These are phyloP conservation scores for Nibea albiflora DNA, from an alignment of 2,113 vertebrate genomes.

Conservation along the genomic window DNA sequence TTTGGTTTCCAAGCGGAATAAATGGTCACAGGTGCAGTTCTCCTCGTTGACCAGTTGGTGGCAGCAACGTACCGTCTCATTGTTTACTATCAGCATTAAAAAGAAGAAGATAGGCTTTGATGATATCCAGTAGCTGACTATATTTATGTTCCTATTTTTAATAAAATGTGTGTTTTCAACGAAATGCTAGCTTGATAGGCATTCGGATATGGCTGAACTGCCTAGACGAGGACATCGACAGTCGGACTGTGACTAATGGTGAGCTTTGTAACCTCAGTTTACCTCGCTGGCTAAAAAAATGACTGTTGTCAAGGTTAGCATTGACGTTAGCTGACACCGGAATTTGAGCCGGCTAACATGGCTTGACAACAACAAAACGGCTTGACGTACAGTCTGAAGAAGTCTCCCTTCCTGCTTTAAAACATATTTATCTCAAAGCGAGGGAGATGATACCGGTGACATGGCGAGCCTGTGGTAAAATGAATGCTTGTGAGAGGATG, in stretches of 20 bases:
- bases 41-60: constrained; percentile 2
- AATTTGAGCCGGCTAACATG: not conserved
- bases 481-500: not conserved
- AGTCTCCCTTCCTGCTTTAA: not conserved
- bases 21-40: not conserved
- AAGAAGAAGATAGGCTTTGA: constrained; percentile 20
- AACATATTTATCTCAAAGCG: not conserved
- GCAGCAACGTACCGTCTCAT: not conserved
- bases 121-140: not conserved
- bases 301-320: constrained; percentile 23
- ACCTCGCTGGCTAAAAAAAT: not conserved
- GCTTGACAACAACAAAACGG: not conserved
- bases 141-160: not conserved
- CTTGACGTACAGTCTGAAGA: not conserved
- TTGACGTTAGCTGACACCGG: not conserved
- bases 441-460: not conserved
- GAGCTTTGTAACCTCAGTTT: constrained; percentile 3
- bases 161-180: constrained; percentile 21
- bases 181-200: not conserved
- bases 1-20: not conserved
- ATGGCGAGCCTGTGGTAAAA: not conserved
- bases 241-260: constrained; percentile 51
- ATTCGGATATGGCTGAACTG: constrained; percentile 23
- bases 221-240: not conserved
- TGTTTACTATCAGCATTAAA: not conserved